Evolutionary conservation across 2,797 vertebrate species (phyloP), one percentile per base, ranked within the genome.

Genomic region (Squalus acanthias): DNA sequence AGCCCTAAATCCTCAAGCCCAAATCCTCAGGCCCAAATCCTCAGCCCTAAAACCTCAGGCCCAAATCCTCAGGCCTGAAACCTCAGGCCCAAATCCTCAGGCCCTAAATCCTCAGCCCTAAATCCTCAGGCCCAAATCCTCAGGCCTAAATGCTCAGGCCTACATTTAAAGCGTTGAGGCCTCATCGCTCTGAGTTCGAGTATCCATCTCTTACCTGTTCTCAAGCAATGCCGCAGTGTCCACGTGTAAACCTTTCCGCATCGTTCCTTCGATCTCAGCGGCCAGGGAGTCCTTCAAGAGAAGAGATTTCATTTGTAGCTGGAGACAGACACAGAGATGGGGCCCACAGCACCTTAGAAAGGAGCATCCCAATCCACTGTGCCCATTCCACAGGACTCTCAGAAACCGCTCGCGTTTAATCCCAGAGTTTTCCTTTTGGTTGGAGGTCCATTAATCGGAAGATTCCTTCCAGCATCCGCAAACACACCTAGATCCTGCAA

Each of bases 251-350:
- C 87, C 96, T 91, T 88, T 85, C 33, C 96, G 46, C 96, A 96
- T 96, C 3, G 74, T 93, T 79, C 96, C 96, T 60, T 96, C 96
- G 26, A 96, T 96, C 39, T 96, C 96, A 33, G 96, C 96, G 3
- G 96, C 96, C 3, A 96, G 74, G 8, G 96, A 96, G 53, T 96
- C 96, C 96, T 96, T 17, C 12, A 92, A 65, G 0, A 15, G 57
- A 91, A 91, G 9, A 63, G 89, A 60, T 65, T n/a, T 91, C 29
- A 91, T 3, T 85, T 85, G 79, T 85, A 20, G 22, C 79, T 46
- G 79, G 39, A 85, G 39, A 22, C 39, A 85, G n/a, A 20, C 2
- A 20, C n/a, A 20, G 3, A 20, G 39, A 39, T 22, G n/a, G 76
- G 3, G 33, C n/a, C 76, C 76, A n/a, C 20, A 79, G n/a, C 74